Percentiles rank a stretch among this genome's conserved stretches.
phyloP scores from a whole-genome alignment of 2,797 vertebrate species.

The Tympanoctomys barrerae region DNA sequence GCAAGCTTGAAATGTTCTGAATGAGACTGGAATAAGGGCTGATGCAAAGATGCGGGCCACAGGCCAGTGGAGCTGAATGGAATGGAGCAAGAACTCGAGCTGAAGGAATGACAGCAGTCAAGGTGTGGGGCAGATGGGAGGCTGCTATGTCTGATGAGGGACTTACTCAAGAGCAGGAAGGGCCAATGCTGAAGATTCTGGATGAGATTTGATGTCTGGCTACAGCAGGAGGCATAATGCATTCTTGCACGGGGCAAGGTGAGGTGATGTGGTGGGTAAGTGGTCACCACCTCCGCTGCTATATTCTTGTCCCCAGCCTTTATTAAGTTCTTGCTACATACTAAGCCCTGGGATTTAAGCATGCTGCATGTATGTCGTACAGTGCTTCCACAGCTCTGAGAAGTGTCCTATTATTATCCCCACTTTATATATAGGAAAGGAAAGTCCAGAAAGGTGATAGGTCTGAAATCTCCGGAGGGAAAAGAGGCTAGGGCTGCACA shows the following conservation, averaged over 20 bases:
- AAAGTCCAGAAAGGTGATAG: background rate
- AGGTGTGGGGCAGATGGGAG: background rate
- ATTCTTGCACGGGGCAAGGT: background rate
- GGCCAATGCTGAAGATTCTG: background rate
- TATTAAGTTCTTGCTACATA: background rate
- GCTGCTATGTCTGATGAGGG: background rate
- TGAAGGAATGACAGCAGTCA: background rate
- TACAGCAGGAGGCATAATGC: background rate
- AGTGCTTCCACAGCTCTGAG: background rate
- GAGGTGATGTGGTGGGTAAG: background rate
- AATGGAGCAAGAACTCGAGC: background rate
- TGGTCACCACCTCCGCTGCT: background rate
- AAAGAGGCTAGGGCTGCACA: background rate
- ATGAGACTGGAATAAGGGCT: background rate
- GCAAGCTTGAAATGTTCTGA: background rate
- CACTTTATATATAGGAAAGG: background rate
- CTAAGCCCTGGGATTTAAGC: background rate
- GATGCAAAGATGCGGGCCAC: background rate
- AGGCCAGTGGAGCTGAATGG: background rate
- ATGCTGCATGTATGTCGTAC: background rate
- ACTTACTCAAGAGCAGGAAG: background rate
- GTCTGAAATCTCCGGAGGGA: background rate
- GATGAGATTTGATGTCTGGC: background rate
- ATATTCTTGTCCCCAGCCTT: background rate
- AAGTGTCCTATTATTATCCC: background rate